Evolutionary conservation across 2,888 invertebrate genomes (phyloP).

Genomic region (Thecophora atra): DNA sequence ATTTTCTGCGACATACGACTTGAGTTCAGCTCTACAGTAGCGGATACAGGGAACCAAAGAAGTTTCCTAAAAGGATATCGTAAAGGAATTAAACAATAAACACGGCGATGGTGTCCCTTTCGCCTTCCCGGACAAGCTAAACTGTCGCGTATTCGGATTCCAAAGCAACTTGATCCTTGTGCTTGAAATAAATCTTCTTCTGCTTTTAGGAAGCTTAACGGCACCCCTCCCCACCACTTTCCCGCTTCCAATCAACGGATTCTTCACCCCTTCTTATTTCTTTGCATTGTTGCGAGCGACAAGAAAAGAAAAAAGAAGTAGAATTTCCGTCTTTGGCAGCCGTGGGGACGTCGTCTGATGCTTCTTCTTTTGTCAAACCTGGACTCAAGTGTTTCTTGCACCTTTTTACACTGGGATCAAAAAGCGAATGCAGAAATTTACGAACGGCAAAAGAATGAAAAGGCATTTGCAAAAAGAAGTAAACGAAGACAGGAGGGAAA

Average conservation of each 20-base stretch:
- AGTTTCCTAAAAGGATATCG: conserved; percentile 30
- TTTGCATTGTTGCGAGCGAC: conserved; percentile 22
- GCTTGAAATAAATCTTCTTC: conserved; percentile 55
- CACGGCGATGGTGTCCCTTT: too few relatives aligned
- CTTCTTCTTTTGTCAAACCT: conserved; percentile 5
- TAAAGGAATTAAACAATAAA: too few relatives aligned
- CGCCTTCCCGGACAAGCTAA: background rate
- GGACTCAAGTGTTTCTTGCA: conserved; percentile 13
- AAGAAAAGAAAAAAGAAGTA: conserved; percentile 15
- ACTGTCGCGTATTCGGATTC: conserved; percentile 25
- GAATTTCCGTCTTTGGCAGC: conserved; percentile 20
- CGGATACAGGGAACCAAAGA: conserved; percentile 25
- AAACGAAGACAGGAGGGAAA: background rate
- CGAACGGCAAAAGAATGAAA: conserved; percentile 12
- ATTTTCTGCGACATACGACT: background rate
- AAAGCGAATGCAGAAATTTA: conserved; percentile 30
- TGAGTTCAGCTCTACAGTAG: conserved; percentile 5
- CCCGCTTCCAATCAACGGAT: background rate
- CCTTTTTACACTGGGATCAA: conserved; percentile 22
- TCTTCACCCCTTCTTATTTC: background rate
- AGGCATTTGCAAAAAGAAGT: too few relatives aligned
- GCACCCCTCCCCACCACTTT: background rate
- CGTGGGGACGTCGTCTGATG: conserved; percentile 5
- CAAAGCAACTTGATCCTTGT: conserved; percentile 45
- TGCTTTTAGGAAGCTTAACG: conserved; percentile 46